Conservation (phyloP, 2,888 invertebrate species). For the Spodoptera picta region DNA sequence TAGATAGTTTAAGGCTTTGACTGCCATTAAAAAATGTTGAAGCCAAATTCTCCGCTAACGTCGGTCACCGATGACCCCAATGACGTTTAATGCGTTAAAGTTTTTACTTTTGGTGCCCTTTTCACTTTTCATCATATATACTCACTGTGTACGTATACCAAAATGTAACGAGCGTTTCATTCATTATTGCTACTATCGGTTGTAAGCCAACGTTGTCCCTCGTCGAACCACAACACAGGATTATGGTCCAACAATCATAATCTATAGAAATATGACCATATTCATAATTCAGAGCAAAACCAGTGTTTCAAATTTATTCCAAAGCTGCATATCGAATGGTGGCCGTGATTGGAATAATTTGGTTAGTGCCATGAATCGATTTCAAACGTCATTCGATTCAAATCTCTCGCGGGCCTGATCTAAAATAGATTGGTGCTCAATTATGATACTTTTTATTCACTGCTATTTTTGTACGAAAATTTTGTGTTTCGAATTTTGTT, state of each 20-base stretch:
- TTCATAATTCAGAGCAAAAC: conserved; percentile 5
- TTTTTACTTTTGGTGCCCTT: too few species aligned
- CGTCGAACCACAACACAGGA: neutral
- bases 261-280: conserved; percentile 15
- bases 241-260: neutral
- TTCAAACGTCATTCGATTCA: conserved; percentile 51
- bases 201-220: neutral
- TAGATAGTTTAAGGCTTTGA: too few species aligned
- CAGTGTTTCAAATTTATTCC: conserved; percentile 31
- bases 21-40: too few species aligned
- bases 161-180: too few species aligned
- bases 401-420: conserved; percentile 46
- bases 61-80: too few species aligned
- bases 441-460: conserved; percentile 35
- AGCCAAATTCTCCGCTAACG: too few species aligned
- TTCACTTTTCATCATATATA: too few species aligned
- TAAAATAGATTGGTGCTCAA: conserved; percentile 51
- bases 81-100: too few species aligned
- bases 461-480: conserved; percentile 17
- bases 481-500: conserved; percentile 16
- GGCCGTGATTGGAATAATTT: conserved; percentile 42
- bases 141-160: too few species aligned
- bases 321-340: conserved; percentile 34
- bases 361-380: conserved; percentile 46
- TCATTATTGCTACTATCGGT: too few species aligned